Percentiles rank a stretch among this genome's conserved stretches.
Evolutionary conservation across 1,140 invertebrate genomes (phyloP).

Genomic region (Trachymyrmex cornetzi): DNA sequence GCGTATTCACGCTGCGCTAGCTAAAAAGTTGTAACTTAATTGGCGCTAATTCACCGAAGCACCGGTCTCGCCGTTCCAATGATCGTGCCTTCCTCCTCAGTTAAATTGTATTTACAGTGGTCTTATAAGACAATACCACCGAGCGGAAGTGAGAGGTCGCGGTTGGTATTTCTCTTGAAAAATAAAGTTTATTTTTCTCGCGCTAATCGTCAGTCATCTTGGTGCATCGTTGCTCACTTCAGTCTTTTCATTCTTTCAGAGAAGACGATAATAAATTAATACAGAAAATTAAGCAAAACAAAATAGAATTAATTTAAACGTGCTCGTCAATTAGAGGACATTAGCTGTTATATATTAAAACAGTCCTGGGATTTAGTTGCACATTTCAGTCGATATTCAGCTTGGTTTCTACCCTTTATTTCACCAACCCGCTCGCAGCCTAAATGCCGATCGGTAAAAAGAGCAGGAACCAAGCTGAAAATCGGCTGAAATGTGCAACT

Average conservation of each 20-base stretch:
- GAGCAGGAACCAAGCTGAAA: too few relatives aligned
- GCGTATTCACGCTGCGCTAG: slow-evolving; percentile 25
- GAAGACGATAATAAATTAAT: not conserved
- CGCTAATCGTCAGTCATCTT: slow-evolving; percentile 23
- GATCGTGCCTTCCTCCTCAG: slow-evolving; percentile 53
- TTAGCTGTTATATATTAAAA: not conserved
- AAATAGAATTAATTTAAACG: not conserved
- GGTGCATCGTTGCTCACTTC: not conserved
- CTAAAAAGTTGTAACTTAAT: slow-evolving; percentile 77
- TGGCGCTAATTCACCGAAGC: slow-evolving; percentile 78
- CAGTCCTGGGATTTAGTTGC: too few relatives aligned
- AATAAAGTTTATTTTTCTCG: slow-evolving; percentile 16
- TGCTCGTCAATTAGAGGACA: not conserved
- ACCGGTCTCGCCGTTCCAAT: slow-evolving; percentile 42
- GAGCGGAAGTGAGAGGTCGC: slow-evolving; percentile 75
- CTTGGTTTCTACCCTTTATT: too few relatives aligned
- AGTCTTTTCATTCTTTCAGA: not conserved
- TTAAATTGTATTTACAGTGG: slow-evolving; percentile 59
- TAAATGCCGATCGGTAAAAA: too few relatives aligned
- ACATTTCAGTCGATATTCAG: too few relatives aligned
- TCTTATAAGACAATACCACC: slow-evolving; percentile 61
- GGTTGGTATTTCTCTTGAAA: slow-evolving; percentile 38
- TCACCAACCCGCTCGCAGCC: too few relatives aligned
- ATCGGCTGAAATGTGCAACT: too few relatives aligned
- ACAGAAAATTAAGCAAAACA: not conserved